phyloP scores from a whole-genome alignment of 2,888 invertebrate species.

The Kryphioiulus occultus region DNA sequence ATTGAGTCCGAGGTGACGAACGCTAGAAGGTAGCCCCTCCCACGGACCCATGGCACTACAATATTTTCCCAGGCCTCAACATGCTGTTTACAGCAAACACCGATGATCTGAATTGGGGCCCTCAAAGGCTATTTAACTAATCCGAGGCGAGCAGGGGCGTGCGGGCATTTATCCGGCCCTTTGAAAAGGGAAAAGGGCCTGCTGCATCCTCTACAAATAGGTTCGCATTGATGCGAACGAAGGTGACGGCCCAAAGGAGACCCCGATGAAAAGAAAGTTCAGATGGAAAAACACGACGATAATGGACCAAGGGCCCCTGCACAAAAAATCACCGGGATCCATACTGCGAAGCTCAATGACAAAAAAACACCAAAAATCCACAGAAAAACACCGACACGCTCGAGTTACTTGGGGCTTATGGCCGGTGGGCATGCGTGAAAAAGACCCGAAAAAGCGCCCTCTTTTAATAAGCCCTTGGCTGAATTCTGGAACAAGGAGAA shows the following conservation, averaged over 20 bases:
- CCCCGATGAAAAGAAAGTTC: not conserved
- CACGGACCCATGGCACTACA: constrained; percentile 40
- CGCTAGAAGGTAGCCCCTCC: constrained; percentile 18
- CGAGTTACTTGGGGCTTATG: not conserved
- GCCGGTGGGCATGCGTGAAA: constrained; percentile 20
- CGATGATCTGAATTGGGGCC: constrained; percentile 47
- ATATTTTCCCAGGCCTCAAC: constrained; percentile 49
- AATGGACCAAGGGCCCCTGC: not conserved
- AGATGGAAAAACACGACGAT: constrained; percentile 27
- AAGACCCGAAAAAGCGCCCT: not conserved
- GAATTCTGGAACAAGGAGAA: not conserved
- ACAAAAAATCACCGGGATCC: not conserved
- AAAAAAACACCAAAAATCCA: not conserved
- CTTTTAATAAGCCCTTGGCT: not conserved
- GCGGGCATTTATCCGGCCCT: constrained; percentile 27
- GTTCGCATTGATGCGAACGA: constrained; percentile 38
- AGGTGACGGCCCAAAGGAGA: constrained; percentile 33
- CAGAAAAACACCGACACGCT: not conserved
- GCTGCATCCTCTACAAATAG: constrained; percentile 27
- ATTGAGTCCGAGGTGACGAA: constrained; percentile 42
- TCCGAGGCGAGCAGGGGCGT: constrained; percentile 47
- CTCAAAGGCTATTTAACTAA: constrained; percentile 49
- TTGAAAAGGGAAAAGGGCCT: constrained; percentile 26
- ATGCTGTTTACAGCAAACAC: constrained; percentile 50
- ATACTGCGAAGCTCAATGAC: not conserved